phyloP scores from a whole-genome alignment of 2,113 vertebrate genomes.

The Perca schrenkii region DNA sequence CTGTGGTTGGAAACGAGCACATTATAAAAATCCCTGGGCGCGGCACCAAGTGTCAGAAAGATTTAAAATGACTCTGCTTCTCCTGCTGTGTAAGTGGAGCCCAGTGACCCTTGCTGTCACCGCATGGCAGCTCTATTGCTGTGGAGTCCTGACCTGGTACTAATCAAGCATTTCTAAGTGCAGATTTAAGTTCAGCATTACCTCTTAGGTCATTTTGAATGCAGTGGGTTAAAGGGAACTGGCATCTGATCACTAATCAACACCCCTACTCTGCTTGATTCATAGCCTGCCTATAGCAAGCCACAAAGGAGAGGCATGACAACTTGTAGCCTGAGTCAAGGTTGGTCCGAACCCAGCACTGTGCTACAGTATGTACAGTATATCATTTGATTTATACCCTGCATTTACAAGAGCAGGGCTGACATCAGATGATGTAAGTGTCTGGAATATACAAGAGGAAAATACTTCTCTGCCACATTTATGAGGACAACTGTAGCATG shows the following conservation, averaged over 20 bases:
- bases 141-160: constrained; percentile 53
- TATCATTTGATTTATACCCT: constrained; percentile 51
- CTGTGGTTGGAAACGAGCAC: constrained; percentile 38
- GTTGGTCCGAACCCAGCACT: constrained; percentile 28
- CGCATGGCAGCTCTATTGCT: constrained; percentile 30
- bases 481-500: constrained; percentile 31
- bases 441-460: constrained; percentile 37
- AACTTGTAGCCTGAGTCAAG: constrained; percentile 29
- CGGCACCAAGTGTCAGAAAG: constrained; percentile 66
- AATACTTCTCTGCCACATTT: constrained; percentile 41
- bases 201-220: constrained; percentile 59
- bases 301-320: constrained; percentile 40
- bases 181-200: constrained; percentile 54
- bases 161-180: constrained; percentile 64
- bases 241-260: constrained; percentile 53
- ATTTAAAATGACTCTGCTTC: constrained; percentile 65
- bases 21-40: constrained; percentile 52
- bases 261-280: constrained; percentile 50
- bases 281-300: constrained; percentile 21
- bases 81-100: constrained; percentile 67
- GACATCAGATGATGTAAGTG: constrained; percentile 49
- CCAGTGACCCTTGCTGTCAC: constrained; percentile 51
- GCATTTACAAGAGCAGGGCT: constrained; percentile 29
- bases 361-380: not conserved
- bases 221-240: constrained; percentile 37